Evolutionary conservation across 1,140 invertebrate genomes (phyloP), one percentile per base, ranked within the genome.

Genomic region (Rhopalosiphum padi): DNA sequence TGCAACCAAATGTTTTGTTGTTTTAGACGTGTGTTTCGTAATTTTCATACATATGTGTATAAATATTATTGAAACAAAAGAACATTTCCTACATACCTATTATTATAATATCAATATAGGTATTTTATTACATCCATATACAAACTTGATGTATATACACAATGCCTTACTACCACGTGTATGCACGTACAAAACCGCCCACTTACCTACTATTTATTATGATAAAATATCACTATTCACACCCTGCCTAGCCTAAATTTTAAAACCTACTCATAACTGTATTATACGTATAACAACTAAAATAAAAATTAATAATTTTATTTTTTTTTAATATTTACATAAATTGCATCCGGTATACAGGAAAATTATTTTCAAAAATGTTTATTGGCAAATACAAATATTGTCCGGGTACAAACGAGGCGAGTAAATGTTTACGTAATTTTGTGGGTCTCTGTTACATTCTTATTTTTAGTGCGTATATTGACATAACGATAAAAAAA

Each of bases 1-100:
- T 89, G 51, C 88, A 89, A 89, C 35, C 23, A 51, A 89, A 89
- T 89, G 88, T 55, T 53, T 89, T 89, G 37, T 55, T 89, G 35
- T 89, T 48, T 25, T 55, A 89, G 51, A 89, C 87, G 25, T 37
- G 46, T 25, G 48, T 89, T 9, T 89, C 48, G 46, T 51, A 37
- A 89, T 89, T 25, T 51, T 41, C 15, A 18, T 55, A 55, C 48
- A 89, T 89, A 89, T 23, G 23, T 41, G 37, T 53, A 48, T 89
- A 89, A 23, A 89, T 46, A 89, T 51, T 37, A 37, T 53, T 30
- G 5, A 86, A 86, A 86, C 37, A 46, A 86, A n/a, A 46, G 23
- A 46, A 86, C 85, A 86, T 86, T 86, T 86, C 41, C 23, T 46
- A 46, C 37, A 86, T 41, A 46, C 85, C 37, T 30, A 89, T 22